A percentile compares a stretch with the other conserved stretches of the same genome.
These are phyloP conservation scores for Dromiciops gliroides DNA, from an alignment of 2,113 vertebrate species.

Conservation along the genomic window DNA sequence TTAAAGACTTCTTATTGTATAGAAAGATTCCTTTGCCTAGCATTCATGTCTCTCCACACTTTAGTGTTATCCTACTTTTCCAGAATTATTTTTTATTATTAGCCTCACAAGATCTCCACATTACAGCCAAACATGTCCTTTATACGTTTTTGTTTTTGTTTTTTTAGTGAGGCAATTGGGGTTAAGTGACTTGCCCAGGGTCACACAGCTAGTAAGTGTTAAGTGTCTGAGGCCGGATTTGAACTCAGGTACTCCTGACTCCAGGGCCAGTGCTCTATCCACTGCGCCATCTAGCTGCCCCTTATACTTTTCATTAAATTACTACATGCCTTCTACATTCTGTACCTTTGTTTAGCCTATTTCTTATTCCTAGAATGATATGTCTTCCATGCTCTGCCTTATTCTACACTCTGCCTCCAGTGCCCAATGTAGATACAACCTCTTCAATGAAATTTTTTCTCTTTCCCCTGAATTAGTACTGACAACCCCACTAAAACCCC, in stretches of 20 bases:
- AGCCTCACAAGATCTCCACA: not conserved
- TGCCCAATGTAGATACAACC: not conserved
- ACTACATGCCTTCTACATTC: not conserved
- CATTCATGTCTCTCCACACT: not conserved
- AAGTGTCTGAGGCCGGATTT: no score
- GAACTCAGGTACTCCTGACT: no score
- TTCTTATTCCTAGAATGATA: not conserved
- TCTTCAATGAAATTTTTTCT: not conserved
- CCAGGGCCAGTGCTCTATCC: no score
- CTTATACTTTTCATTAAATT: not conserved
- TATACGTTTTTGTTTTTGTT: no score
- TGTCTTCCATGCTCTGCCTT: not conserved
- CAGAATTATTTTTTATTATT: not conserved
- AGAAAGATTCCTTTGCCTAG: not conserved
- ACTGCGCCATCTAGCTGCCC: no score
- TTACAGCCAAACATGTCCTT: not conserved
- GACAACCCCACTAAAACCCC: not conserved
- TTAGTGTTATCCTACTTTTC: not conserved
- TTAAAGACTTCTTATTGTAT: not conserved
- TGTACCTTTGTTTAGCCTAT: not conserved
- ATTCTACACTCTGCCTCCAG: not conserved
- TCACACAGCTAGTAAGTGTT: no score
- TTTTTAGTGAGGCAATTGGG: no score
- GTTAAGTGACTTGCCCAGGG: no score
- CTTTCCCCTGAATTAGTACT: not conserved